Evolutionary conservation across 2,888 invertebrate species (phyloP).

Genomic region (Noctua fimbriata): DNA sequence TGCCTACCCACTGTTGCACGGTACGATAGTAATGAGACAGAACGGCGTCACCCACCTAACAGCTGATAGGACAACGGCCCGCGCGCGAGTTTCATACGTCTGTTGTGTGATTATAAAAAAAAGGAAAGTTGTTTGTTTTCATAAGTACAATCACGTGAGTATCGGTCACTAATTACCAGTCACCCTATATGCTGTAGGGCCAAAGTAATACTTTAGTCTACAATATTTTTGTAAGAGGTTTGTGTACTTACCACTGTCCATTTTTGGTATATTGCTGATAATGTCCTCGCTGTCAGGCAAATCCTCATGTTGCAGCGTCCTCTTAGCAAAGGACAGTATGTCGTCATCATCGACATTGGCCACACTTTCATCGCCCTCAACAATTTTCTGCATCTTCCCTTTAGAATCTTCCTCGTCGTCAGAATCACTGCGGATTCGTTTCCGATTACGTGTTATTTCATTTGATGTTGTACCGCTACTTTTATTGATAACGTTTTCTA

Average conservation of each 20-base stretch:
- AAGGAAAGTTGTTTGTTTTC: no score
- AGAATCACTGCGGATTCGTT: constrained; percentile 83
- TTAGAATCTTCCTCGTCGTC: constrained; percentile 73
- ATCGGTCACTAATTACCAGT: no score
- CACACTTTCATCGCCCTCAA: constrained; percentile 75
- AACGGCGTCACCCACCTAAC: no score
- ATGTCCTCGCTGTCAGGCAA: constrained; percentile 85
- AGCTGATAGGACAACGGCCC: no score
- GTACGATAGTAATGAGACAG: no score
- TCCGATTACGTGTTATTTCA: constrained; percentile 70
- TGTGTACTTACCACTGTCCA: constrained; percentile 77
- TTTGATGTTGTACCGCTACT: constrained; percentile 53
- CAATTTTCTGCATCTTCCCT: constrained; percentile 83
- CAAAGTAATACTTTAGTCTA: no score
- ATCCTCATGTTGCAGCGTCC: constrained; percentile 82
- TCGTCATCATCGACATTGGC: constrained; percentile 77
- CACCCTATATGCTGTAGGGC: no score
- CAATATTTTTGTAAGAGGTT: neutral
- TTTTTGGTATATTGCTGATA: constrained; percentile 75
- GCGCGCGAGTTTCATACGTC: no score
- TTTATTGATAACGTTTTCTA: constrained; percentile 60
- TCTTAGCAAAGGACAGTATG: constrained; percentile 86
- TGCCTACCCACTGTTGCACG: no score
- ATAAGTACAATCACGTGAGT: no score
- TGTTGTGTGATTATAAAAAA: no score